phyloP scores from a whole-genome alignment of 2,888 invertebrate genomes.

The Hermodice carunculata region DNA sequence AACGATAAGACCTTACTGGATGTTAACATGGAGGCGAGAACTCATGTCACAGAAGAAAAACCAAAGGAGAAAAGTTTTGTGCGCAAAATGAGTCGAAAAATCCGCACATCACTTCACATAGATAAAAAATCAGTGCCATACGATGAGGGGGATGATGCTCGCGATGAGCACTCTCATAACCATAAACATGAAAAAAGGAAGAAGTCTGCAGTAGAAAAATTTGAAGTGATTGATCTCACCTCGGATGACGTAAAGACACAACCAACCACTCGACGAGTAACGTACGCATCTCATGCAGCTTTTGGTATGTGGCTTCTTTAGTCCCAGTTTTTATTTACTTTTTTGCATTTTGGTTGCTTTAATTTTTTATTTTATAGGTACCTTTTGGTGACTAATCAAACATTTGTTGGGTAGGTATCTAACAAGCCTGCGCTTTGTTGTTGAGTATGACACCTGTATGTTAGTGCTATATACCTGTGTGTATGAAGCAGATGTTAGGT shows the following conservation, averaged over 20 bases:
- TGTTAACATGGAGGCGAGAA: no score
- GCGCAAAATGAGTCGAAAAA: conserved; percentile 18
- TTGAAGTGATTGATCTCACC: conserved; percentile 35
- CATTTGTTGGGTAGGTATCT: no score
- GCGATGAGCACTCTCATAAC: not conserved
- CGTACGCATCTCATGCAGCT: conserved; percentile 12
- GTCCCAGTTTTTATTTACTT: no score
- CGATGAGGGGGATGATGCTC: not conserved
- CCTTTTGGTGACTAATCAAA: no score
- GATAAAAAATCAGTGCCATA: not conserved
- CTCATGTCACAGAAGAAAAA: no score
- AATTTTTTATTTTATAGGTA: no score
- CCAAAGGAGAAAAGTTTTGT: not conserved
- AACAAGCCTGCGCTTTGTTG: no score
- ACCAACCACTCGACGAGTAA: conserved; percentile 12
- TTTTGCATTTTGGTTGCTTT: no score
- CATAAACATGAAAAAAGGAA: not conserved
- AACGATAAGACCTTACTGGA: no score
- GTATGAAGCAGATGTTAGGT: no score
- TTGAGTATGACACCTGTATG: no score
- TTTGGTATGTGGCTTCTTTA: conserved; percentile 28
- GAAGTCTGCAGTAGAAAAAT: not conserved
- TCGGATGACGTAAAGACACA: conserved; percentile 19
- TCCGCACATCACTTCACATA: not conserved
- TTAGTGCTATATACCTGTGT: no score